These are phyloP conservation scores for Cynaeus angustus DNA, from an alignment of 2,888 invertebrate species.

Conservation along the genomic window DNA sequence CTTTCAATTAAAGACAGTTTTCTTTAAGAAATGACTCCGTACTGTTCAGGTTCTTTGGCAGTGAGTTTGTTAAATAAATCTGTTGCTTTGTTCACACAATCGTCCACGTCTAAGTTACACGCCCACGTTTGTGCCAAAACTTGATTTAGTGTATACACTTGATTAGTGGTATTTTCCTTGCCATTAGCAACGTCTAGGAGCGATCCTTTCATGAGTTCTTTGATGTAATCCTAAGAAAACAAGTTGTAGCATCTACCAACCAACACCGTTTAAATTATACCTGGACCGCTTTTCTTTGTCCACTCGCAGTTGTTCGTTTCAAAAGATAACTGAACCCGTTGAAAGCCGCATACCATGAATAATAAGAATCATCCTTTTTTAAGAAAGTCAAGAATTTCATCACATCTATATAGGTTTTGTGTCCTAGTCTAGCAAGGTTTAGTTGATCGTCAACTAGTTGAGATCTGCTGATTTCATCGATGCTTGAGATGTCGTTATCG, in stretches of 20 bases:
- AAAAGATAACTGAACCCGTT: constrained; percentile 5
- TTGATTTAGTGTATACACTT: constrained; percentile 8
- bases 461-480: constrained; percentile 61
- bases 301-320: neutral
- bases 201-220: neutral
- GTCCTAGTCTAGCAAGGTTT: constrained; percentile 78
- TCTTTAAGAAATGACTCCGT: neutral
- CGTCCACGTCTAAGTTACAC: neutral
- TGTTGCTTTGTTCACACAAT: constrained; percentile 7
- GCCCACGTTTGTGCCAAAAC: constrained; percentile 15
- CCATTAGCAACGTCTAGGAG: neutral
- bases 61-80: neutral
- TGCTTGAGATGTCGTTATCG: neutral
- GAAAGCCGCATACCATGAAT: neutral
- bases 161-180: neutral
- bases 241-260: neutral
- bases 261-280: neutral
- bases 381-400: constrained; percentile 62
- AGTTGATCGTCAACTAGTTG: constrained; percentile 86
- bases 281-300: neutral
- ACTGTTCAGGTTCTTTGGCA: neutral
- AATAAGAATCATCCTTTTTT: constrained; percentile 52
- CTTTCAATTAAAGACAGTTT: neutral
- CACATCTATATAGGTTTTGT: constrained; percentile 56
- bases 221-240: neutral